A percentile compares a stretch with the other conserved stretches of the same genome.
Evolutionary conservation across 2,797 vertebrate species (phyloP).

Genomic region (Typhlichthys subterraneus): DNA sequence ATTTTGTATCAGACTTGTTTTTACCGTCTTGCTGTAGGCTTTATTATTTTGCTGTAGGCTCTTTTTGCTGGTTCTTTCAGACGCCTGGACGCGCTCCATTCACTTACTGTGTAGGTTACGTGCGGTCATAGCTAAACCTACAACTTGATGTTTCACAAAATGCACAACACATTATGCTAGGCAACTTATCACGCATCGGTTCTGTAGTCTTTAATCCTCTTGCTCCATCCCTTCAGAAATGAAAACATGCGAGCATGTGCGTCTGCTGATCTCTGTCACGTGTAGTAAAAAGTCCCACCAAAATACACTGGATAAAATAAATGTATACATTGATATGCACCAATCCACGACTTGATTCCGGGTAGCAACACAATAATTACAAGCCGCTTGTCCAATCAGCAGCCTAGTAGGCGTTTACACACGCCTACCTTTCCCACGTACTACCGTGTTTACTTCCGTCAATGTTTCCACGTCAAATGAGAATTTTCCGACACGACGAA

Average conservation of each 20-base stretch:
- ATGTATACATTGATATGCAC: slow-evolving; percentile 42
- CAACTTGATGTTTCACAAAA: too few species aligned
- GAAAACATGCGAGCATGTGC: slow-evolving; percentile 72
- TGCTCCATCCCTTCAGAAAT: slow-evolving; percentile 47
- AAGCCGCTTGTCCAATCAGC: slow-evolving; percentile 47
- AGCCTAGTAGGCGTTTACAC: slow-evolving; percentile 25
- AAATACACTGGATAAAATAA: slow-evolving; percentile 39
- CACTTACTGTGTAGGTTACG: too few species aligned
- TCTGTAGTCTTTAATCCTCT: neutral
- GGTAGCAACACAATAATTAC: slow-evolving; percentile 55
- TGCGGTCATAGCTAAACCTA: too few species aligned
- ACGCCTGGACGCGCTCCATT: too few species aligned
- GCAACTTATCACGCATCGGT: neutral
- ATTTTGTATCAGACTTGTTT: too few species aligned
- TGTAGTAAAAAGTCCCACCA: slow-evolving; percentile 54
- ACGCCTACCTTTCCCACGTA: neutral
- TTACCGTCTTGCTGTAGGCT: too few species aligned
- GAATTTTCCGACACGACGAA: slow-evolving; percentile 21
- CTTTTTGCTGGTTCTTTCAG: too few species aligned
- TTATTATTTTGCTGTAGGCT: too few species aligned
- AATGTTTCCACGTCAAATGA: slow-evolving; percentile 51
- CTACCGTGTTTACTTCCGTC: slow-evolving; percentile 71
- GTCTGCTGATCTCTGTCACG: slow-evolving; percentile 65
- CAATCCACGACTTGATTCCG: slow-evolving; percentile 39
- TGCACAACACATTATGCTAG: neutral